Conservation (phyloP, 2,888 invertebrate genomes). For the Labia minor region DNA sequence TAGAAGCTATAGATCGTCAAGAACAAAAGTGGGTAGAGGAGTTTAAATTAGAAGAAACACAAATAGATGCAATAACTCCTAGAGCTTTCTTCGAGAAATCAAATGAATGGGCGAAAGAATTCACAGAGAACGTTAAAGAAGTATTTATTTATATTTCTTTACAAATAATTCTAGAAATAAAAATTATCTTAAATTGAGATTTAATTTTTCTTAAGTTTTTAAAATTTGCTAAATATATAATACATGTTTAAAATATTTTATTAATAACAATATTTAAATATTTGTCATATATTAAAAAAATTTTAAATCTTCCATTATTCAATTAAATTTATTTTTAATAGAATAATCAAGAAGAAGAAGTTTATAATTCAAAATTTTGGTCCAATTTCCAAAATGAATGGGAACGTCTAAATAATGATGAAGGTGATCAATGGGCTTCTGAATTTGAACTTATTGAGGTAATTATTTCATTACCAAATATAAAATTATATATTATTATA, state of each 20-base stretch:
- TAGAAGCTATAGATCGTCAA: constrained; percentile 34
- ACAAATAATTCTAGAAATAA: too few species aligned
- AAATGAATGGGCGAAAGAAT: constrained; percentile 41
- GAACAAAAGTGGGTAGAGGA: constrained; percentile 32
- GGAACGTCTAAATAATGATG: constrained; percentile 59
- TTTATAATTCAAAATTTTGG: constrained; percentile 42
- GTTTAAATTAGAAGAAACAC: constrained; percentile 33
- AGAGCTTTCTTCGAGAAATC: background rate
- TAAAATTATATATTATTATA: background rate
- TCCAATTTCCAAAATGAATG: constrained; percentile 61
- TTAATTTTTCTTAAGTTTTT: too few species aligned
- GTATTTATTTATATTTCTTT: too few species aligned
- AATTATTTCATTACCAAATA: constrained; percentile 19
- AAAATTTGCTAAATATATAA: too few species aligned
- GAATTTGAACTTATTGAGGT: constrained; percentile 56
- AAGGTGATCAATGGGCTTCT: constrained; percentile 58
- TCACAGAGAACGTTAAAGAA: constrained; percentile 32
- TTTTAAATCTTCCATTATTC: too few species aligned
- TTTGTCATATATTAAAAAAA: too few species aligned
- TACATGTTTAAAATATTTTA: too few species aligned
- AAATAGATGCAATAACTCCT: background rate
- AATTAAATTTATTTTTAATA: constrained; percentile 2
- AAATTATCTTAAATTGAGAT: too few species aligned
- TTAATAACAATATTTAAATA: too few species aligned
- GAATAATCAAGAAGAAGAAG: constrained; percentile 21